phyloP scores from a whole-genome alignment of 2,797 vertebrate species.

The Cuculus canorus region DNA sequence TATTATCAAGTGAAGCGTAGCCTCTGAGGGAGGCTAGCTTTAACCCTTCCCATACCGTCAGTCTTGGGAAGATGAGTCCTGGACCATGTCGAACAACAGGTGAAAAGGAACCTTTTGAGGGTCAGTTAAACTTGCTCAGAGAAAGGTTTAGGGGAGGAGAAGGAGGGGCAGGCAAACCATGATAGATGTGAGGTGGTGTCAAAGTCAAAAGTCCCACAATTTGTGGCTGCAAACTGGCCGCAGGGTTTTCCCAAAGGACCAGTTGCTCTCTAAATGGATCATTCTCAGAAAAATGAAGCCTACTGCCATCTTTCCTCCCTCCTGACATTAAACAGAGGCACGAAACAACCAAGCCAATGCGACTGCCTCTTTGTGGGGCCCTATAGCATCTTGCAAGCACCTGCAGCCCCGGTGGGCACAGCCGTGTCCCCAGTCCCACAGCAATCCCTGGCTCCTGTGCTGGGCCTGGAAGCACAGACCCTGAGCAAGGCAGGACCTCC shows the following conservation, averaged over 20 bases:
- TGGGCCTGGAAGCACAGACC: background rate
- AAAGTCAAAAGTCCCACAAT: background rate
- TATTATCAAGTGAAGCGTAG: conserved; percentile 55
- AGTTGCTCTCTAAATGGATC: background rate
- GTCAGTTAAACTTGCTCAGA: background rate
- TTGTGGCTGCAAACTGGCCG: background rate
- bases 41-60: background rate
- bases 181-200: background rate
- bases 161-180: background rate
- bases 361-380: background rate
- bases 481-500: background rate
- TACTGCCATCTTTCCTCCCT: background rate
- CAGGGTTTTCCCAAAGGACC: background rate
- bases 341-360: background rate
- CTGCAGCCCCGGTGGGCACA: background rate
- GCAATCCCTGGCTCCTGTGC: accelerated
- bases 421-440: background rate
- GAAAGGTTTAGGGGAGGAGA: background rate
- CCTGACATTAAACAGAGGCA: background rate
- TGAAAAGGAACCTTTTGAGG: background rate
- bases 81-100: background rate
- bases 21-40: background rate
- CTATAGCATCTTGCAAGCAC: background rate
- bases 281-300: background rate
- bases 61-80: accelerated